These are phyloP conservation scores for Cyclophora punctaria DNA, from an alignment of 2,888 invertebrate species.

Conservation along the genomic window DNA sequence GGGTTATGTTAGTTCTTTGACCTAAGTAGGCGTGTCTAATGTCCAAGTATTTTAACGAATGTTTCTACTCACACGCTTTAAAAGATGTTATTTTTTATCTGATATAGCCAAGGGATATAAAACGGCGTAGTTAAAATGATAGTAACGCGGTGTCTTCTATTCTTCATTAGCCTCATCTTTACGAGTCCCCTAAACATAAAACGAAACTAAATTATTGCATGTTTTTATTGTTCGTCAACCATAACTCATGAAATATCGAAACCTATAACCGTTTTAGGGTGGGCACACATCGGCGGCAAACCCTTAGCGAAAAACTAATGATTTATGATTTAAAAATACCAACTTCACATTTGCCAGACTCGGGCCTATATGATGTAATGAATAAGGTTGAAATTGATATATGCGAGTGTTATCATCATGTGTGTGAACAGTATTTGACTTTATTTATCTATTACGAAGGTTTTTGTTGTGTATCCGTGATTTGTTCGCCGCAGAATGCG, in stretches of 20 bases:
- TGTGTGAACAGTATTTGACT: conserved; percentile 42
- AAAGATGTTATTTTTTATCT: not conserved
- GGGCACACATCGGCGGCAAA: conserved; percentile 20
- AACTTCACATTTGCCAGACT: not conserved
- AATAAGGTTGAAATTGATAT: conserved; percentile 3
- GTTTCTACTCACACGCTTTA: not conserved
- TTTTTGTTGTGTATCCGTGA: conserved; percentile 44
- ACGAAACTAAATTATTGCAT: conserved; percentile 19
- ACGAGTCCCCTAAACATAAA: conserved; percentile 7
- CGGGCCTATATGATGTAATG: not conserved
- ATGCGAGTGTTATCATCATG: conserved; percentile 1
- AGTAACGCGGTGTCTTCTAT: conserved; percentile 9
- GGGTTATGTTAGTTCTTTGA: too few species aligned
- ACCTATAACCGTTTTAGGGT: conserved; percentile 29
- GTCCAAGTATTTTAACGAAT: too few species aligned
- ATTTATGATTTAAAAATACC: conserved; percentile 22
- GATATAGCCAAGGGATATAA: too few species aligned
- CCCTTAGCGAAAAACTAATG: conserved; percentile 31
- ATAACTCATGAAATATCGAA: conserved; percentile 24
- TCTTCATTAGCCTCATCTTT: conserved; percentile 1
- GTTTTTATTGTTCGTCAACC: conserved; percentile 25
- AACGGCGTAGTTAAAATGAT: not conserved
- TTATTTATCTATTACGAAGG: conserved; percentile 54
- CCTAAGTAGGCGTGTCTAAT: too few species aligned
- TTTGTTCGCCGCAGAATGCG: conserved; percentile 39